phyloP scores from a whole-genome alignment of 2,888 invertebrate genomes.

The Phaedon cochleariae region DNA sequence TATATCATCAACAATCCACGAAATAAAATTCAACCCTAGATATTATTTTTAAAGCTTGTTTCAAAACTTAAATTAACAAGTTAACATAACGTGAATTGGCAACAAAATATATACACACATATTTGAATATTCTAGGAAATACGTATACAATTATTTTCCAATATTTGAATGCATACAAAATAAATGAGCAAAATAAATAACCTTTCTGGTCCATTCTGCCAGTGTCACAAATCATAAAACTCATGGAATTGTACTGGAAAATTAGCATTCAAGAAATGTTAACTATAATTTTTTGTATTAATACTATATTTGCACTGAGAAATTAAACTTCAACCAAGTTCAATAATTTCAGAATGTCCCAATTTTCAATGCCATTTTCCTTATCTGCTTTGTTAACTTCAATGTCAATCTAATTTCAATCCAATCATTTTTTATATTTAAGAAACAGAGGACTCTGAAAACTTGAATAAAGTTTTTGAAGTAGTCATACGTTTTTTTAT shows the following conservation, averaged over 20 bases:
- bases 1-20: conserved; percentile 40
- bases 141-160: conserved; percentile 37
- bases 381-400: too few species aligned
- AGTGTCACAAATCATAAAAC: conserved; percentile 2
- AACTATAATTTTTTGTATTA: conserved; percentile 19
- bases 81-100: conserved; percentile 49
- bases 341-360: too few species aligned
- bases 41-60: conserved; percentile 47
- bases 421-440: too few species aligned
- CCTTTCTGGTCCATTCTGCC: conserved; percentile 30
- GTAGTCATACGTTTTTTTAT: too few species aligned
- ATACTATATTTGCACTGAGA: conserved; percentile 49
- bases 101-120: conserved; percentile 43
- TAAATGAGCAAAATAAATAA: conserved; percentile 34
- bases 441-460: too few species aligned
- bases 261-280: neutral
- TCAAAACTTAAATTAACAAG: conserved; percentile 48
- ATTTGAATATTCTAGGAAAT: conserved; percentile 32
- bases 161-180: conserved; percentile 36
- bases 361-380: too few species aligned
- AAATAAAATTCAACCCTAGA: conserved; percentile 41
- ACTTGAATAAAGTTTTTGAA: too few species aligned
- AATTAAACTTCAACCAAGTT: conserved; percentile 30
- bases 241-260: neutral
- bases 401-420: too few species aligned